Evolutionary conservation across 1,140 invertebrate genomes (phyloP).

Genomic region (Drosophila funebris): DNA sequence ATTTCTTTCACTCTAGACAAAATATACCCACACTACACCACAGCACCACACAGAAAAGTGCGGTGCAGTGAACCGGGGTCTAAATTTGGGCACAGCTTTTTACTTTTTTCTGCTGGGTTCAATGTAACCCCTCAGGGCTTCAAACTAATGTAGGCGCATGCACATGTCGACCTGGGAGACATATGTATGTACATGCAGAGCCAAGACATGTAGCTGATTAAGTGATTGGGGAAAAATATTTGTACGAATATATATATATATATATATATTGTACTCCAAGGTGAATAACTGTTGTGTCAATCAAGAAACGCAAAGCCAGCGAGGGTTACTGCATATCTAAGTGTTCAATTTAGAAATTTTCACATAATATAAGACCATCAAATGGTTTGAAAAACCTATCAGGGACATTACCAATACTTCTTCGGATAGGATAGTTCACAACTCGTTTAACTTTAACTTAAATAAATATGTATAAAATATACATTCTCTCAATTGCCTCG

Average conservation of each 20-base stretch:
- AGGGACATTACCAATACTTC: too few relatives aligned
- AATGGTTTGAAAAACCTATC: too few relatives aligned
- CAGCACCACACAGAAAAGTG: conserved; percentile 2
- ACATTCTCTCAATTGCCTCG: background rate
- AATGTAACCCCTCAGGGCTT: conserved; percentile 70
- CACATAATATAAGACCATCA: too few relatives aligned
- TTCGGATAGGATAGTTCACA: too few relatives aligned
- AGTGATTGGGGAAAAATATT: conserved; percentile 31
- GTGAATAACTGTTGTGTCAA: conserved; percentile 38
- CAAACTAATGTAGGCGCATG: conserved; percentile 55
- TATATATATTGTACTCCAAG: conserved; percentile 24
- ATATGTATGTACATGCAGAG: background rate
- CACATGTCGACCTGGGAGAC: conserved; percentile 18
- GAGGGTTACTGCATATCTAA: background rate
- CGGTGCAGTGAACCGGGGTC: conserved; percentile 70
- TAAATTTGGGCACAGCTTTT: conserved; percentile 79
- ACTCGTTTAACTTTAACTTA: background rate
- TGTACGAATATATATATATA: too few relatives aligned
- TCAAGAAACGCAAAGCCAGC: background rate
- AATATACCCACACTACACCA: conserved; percentile 12
- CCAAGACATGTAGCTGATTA: conserved; percentile 20
- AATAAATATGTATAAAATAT: too few relatives aligned
- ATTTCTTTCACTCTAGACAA: conserved; percentile 48
- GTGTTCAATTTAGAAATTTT: too few relatives aligned
- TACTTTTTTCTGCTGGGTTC: conserved; percentile 55